These are phyloP conservation scores for Hedya salicella DNA, from an alignment of 2,888 invertebrate genomes.

Conservation along the genomic window DNA sequence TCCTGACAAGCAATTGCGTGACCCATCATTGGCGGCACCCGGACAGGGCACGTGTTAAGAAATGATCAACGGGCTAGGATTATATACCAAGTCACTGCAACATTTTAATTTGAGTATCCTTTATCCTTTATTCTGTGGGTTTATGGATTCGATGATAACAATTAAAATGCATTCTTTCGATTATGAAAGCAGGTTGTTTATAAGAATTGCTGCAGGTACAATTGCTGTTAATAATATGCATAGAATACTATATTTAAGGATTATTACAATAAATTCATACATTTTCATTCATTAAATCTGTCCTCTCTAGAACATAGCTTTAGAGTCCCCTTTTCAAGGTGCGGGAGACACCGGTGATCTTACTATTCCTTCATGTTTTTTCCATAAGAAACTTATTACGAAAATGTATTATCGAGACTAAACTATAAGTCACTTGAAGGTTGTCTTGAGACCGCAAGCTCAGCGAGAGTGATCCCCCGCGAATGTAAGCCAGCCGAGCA, in stretches of 20 bases:
- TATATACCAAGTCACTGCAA: too few species aligned
- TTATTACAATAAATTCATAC: slow-evolving; percentile 32
- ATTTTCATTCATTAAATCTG: slow-evolving; percentile 36
- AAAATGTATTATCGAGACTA: slow-evolving; percentile 2
- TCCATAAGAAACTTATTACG: slow-evolving; percentile 13
- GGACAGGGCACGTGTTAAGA: too few species aligned
- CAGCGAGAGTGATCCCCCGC: background rate
- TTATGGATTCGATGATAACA: background rate
- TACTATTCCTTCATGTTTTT: slow-evolving; percentile 34
- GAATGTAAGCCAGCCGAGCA: too few species aligned
- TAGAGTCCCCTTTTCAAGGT: slow-evolving; percentile 31
- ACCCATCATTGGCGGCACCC: too few species aligned
- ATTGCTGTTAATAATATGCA: slow-evolving; percentile 24
- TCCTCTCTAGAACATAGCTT: slow-evolving; percentile 37
- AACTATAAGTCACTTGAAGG: slow-evolving; percentile 1
- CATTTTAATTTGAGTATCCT: too few species aligned
- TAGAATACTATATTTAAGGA: slow-evolving; percentile 27
- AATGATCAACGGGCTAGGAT: too few species aligned
- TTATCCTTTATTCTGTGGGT: too few species aligned
- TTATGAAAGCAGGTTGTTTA: slow-evolving; percentile 9
- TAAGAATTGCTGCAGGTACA: slow-evolving; percentile 8
- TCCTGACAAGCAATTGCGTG: too few species aligned
- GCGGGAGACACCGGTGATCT: slow-evolving; percentile 24
- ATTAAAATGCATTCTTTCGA: background rate
- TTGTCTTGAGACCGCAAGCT: background rate